Evolutionary conservation across 2,113 vertebrate species (phyloP), one percentile per base, ranked within the genome.

Genomic region (Mormyrus iriodes): DNA sequence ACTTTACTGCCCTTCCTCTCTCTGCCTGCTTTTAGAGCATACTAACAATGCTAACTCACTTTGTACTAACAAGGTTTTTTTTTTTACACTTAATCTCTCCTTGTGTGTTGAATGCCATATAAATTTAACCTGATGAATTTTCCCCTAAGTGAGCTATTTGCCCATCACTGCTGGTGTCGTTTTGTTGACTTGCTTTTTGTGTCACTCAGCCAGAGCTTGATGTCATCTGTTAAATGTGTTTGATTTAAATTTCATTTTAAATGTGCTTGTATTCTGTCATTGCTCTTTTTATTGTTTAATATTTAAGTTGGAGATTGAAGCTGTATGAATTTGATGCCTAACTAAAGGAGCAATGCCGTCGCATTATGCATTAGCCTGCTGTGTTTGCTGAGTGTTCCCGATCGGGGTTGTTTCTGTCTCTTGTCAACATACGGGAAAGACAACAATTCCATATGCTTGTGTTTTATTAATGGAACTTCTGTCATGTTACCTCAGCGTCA

Each of bases 391-490:
- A 46, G 0, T 44, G 2, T 46, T 17, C 44, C 39, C 9, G 44
- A 21, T 44, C 19, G 5, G 27, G 39, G n/a, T 86, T 55, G n/a
- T 86, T 86, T 86, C 12, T 9, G 9, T 53, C 19, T 12, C 49
- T 53, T 35, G 49, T 86, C 49, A 76, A 49, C 21, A 49, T 31
- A 73, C 58, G 12, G 7, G 17, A 15, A 39, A 44, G 55, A 73
- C 46, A 48, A 73, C 19, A 73, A 73, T 27, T 51, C 65, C 58
- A 76, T 76, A 49, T 48, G 39, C 42, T 24, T 17, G 44, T 86
- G 85, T 86, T 86, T 86, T 86, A 88, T 88, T 65, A 48, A 88
- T 48, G 87, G 44, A 31, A 46, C 61, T n/a, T 88, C 87, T 73
- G 87, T 88, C 87, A 73, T 48, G 42, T 51, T 39, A 69, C 46